Conservation (phyloP, 1,140 invertebrate species). For the Cherax quadricarinatus region DNA sequence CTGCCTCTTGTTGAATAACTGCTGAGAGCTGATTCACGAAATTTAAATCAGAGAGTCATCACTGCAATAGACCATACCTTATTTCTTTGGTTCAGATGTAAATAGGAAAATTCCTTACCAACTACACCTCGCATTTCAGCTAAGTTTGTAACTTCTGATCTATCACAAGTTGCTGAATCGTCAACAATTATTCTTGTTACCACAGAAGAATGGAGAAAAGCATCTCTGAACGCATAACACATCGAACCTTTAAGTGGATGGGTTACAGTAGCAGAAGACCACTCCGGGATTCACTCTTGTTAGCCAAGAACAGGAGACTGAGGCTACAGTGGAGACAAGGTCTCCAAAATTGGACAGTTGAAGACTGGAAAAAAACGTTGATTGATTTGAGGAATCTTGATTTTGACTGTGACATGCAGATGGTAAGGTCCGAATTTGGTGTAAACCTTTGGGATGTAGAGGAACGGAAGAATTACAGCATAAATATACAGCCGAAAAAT, state of each 20-base stretch:
- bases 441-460: no score
- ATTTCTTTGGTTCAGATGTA: conserved; percentile 41
- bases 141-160: background rate
- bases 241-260: no score
- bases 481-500: no score
- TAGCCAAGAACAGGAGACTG: no score
- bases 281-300: no score
- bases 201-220: background rate
- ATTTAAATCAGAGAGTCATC: background rate
- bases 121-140: background rate
- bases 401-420: no score
- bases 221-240: background rate
- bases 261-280: no score
- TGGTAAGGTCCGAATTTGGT: no score
- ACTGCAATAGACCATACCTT: background rate
- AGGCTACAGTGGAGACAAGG: no score
- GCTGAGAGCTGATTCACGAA: conserved; percentile 14
- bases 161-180: conserved; percentile 36
- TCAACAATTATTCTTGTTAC: conserved; percentile 34
- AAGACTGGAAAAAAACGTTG: no score
- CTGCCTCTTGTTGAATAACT: conserved; percentile 32
- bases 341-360: background rate
- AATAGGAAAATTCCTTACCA: conserved; percentile 27
- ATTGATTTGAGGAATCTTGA: no score
- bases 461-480: no score